These are phyloP conservation scores for Cinara cedri DNA, from an alignment of 2,888 invertebrate species.

Conservation along the genomic window DNA sequence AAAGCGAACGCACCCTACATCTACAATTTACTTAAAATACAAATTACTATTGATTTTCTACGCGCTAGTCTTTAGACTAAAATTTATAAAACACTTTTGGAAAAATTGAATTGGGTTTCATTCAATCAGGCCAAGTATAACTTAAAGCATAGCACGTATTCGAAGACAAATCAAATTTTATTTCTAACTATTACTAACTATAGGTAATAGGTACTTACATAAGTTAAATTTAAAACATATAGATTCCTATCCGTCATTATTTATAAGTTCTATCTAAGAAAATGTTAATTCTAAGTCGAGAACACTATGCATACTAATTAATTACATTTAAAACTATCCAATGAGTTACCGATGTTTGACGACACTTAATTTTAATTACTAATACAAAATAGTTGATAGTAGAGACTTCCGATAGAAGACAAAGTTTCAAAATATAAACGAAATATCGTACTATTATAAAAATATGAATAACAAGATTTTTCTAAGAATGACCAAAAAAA, in stretches of 20 bases:
- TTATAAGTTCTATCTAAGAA: conserved; percentile 31
- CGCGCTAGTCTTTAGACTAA: conserved; percentile 43
- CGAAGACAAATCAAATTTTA: conserved; percentile 22
- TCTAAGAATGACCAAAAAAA: conserved; percentile 48
- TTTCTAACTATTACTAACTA: conserved; percentile 49
- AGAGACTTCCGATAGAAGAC: conserved; percentile 9
- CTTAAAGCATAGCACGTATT: too few relatives aligned
- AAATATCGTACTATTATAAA: conserved; percentile 30
- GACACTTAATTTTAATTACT: conserved; percentile 20
- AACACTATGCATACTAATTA: conserved; percentile 31
- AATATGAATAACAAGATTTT: conserved; percentile 36
- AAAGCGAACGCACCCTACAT: too few relatives aligned
- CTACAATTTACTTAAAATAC: conserved; percentile 34
- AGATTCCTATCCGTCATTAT: conserved; percentile 10
- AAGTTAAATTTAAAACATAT: conserved; percentile 38
- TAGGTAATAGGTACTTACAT: conserved; percentile 26
- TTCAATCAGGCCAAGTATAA: conserved; percentile 29
- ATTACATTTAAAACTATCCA: conserved; percentile 31
- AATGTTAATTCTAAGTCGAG: conserved; percentile 32
- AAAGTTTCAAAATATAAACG: conserved; percentile 30
- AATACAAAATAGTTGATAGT: conserved; percentile 26
- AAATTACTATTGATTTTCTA: conserved; percentile 46
- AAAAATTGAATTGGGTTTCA: conserved; percentile 27
- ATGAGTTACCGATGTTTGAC: conserved; percentile 9
- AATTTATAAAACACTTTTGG: conserved; percentile 21